Percentiles rank a stretch among this genome's conserved stretches.
These are phyloP conservation scores for Chaetodon auriga DNA, from an alignment of 2,113 vertebrate species.

Conservation along the genomic window DNA sequence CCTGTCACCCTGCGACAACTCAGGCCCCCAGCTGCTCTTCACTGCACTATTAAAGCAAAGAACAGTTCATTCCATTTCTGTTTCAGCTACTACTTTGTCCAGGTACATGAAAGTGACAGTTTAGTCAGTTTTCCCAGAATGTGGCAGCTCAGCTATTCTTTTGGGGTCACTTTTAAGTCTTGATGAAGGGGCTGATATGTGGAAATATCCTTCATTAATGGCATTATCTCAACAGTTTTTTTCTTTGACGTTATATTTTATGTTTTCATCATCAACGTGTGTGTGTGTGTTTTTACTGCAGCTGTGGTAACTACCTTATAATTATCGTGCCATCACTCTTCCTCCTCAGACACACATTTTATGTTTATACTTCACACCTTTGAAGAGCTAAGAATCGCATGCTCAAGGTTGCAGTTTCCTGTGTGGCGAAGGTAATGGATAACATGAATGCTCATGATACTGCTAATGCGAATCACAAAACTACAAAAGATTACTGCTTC, in stretches of 20 bases:
- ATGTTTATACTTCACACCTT: conserved; percentile 10
- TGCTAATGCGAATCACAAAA: background rate
- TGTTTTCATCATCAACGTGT: too few species aligned
- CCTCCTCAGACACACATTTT: background rate
- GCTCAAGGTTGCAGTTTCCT: conserved; percentile 36
- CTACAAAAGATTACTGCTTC: too few species aligned
- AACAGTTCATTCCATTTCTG: background rate
- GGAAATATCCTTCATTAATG: background rate
- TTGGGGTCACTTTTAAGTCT: background rate
- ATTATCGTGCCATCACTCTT: background rate
- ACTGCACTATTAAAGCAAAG: background rate
- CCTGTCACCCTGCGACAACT: conserved; percentile 20
- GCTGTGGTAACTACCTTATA: background rate
- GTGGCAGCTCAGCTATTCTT: background rate
- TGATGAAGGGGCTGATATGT: background rate
- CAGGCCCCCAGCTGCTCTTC: background rate
- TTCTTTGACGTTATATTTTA: background rate
- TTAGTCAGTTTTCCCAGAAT: background rate
- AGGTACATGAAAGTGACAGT: background rate
- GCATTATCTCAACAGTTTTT: too few species aligned
- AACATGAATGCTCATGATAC: background rate
- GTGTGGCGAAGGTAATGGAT: background rate
- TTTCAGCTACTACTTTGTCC: background rate
- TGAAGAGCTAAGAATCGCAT: conserved; percentile 23
- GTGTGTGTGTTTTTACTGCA: background rate